Base-by-base conservation (phyloP, 2,797 vertebrate species). In the Argya squamiceps region DNA sequence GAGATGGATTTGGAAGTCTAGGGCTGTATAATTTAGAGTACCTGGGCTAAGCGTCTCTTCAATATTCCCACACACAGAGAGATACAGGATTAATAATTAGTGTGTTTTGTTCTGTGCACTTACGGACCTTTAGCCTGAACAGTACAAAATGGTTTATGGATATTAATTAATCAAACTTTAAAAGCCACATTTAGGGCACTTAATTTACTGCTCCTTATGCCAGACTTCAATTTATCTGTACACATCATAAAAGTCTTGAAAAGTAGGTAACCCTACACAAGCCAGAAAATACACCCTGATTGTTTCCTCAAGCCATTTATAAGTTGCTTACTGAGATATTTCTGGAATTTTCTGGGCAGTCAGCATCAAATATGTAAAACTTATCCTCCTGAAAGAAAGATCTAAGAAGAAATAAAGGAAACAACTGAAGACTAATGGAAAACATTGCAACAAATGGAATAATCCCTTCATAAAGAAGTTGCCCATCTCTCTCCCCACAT, bases 111-210 rank as follows among this genome's bases (percentile, higher is more conserved):
- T 93, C 63, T 59, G 10, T 84, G 63, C 73, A 62, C 37, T 92
- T 81, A 69, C 26, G 84, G 65, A 47, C 41, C 65, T 56, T 86
- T 63, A 84, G 41, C 39, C 21, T 70, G 55, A 92, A 20, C 21
- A 79, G 24, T 36, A 9, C 8, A 91, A 82, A 92, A 84, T 53
- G 27, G 2, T 82, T 93, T 94, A 63, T 36, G 39, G 83, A 67
- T 46, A 60, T 88, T 88, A 85, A 92, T 81, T 94, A 92, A 92
- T 90, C 64, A 88, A 92, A 84, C 18, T 79, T 90, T 58, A 88
- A 88, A 90, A 84, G 47, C 41, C 37, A 87, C 21, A 50, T 39
- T 87, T 52, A 60, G 30, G 29, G n/a, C 46, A 88, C 30, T 88
- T 82, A 90, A 81, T 88, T 92, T 64, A 59, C 44, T 56, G 22